phyloP scores from a whole-genome alignment of 2,797 vertebrate genomes.

The Cyclopterus lumpus region DNA sequence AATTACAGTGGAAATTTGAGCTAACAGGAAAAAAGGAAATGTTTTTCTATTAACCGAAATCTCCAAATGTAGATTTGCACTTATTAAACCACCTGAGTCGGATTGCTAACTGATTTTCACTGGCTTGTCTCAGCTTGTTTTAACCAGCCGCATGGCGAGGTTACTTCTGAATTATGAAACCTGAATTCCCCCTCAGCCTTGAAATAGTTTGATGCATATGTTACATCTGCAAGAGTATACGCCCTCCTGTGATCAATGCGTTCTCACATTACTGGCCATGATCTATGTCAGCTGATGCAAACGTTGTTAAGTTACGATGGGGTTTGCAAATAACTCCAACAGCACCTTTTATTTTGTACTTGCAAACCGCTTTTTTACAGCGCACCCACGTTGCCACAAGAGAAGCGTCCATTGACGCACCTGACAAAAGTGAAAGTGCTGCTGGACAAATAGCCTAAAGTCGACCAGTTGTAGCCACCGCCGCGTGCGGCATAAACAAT shows the following conservation, averaged over 20 bases:
- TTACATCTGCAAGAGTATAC: too few species aligned
- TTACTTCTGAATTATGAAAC: background rate
- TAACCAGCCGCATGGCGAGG: background rate
- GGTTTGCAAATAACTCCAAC: background rate
- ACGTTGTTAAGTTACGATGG: background rate
- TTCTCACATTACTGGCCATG: background rate
- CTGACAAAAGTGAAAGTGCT: slow-evolving; percentile 68
- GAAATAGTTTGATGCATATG: background rate
- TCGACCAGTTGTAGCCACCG: background rate
- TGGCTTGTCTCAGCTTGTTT: background rate
- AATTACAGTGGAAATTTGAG: background rate
- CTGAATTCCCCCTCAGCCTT: background rate
- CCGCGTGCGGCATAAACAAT: background rate
- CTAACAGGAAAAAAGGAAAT: background rate
- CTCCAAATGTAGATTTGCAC: background rate
- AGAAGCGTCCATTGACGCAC: background rate
- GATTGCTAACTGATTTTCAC: background rate
- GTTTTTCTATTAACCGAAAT: background rate
- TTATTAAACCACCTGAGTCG: background rate
- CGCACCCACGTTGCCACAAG: background rate
- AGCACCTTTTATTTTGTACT: too few species aligned
- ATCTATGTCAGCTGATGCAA: background rate
- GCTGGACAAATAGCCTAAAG: background rate
- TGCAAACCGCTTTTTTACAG: background rate
- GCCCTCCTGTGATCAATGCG: background rate